Evolutionary conservation across 2,113 vertebrate species (phyloP).

Genomic region (Hemiprocne comata): DNA sequence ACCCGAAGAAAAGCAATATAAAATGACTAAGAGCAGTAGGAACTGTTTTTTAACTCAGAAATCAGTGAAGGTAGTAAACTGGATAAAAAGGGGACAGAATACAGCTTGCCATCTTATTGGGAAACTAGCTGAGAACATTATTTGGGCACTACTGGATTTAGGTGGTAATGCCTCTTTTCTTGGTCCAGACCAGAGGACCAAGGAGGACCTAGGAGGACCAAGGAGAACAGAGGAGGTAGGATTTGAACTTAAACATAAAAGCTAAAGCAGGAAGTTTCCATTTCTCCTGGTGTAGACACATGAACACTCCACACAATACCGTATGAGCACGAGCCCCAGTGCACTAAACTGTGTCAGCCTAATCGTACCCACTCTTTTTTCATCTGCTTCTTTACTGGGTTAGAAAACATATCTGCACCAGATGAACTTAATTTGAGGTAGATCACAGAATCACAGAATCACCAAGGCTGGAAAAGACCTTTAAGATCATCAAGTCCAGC

Average conservation of each 20-base stretch:
- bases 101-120: not conserved
- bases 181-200: not conserved
- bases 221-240: not conserved
- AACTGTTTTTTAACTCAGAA: not conserved
- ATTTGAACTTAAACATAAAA: not conserved
- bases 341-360: not conserved
- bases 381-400: not conserved
- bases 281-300: not conserved
- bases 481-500: too few species aligned
- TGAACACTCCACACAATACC: accelerated
- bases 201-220: too few species aligned
- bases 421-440: not conserved
- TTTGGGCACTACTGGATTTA: not conserved
- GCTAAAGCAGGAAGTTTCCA: not conserved
- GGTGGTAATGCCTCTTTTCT: not conserved
- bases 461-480: too few species aligned
- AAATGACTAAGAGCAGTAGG: not conserved
- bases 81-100: not conserved
- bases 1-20: not conserved
- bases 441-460: too few species aligned
- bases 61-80: not conserved
- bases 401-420: not conserved
- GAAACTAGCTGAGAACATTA: not conserved
- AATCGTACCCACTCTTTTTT: not conserved
- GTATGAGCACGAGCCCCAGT: not conserved